Base-by-base conservation (phyloP, 2,113 vertebrate species). In the Lepisosteus osseus region DNA sequence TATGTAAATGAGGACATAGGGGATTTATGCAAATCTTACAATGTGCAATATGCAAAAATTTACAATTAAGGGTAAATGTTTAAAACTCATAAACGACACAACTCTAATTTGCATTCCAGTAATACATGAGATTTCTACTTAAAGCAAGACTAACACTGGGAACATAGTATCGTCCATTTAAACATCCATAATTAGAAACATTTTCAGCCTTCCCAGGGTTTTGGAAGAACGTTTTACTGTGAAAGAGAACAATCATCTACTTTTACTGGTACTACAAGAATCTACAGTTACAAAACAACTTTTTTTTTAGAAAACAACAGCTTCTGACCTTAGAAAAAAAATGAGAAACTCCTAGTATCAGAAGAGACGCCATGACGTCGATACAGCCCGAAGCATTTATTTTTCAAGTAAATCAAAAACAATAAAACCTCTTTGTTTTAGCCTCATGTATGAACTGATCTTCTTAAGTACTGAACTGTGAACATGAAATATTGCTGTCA, bases 191-290 rank as follows among this genome's bases (percentile, higher is more conserved):
- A 59, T 61, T n/a, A 70, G 68, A 70, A 70, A 70, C 9, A 70
- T 70, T 70, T 70, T 70, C 68, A 70, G 55, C 44, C 45, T 70
- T 70, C 57, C 59, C 68, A 70, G 68, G 68, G 61, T 70, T 65
- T 72, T 9, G 45, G 6, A 41, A 72, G 65, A 72, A 65, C 65
- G 41, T 54, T 63, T 55, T 59, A 29, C 29, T 17, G 40, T 64
- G 70, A 65, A 72, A 65, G 45, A 64, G 65, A 67, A 67, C 5
- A n/a, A 64, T 41, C 6, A 8, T 40, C 42, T 67, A 43, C 47
- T 67, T 67, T 67, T 67, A n/a, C 65, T 67, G 65, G 65, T 13
- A 11, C 11, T 17, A 0, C 43, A n/a, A 43, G 43, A 15, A 47
- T 67, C 11, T 67, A 67, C 17, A 54, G 17, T 6, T 3, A 67